Evolutionary conservation across 1,140 invertebrate species (phyloP).

Genomic region (Diorhabda carinulata): DNA sequence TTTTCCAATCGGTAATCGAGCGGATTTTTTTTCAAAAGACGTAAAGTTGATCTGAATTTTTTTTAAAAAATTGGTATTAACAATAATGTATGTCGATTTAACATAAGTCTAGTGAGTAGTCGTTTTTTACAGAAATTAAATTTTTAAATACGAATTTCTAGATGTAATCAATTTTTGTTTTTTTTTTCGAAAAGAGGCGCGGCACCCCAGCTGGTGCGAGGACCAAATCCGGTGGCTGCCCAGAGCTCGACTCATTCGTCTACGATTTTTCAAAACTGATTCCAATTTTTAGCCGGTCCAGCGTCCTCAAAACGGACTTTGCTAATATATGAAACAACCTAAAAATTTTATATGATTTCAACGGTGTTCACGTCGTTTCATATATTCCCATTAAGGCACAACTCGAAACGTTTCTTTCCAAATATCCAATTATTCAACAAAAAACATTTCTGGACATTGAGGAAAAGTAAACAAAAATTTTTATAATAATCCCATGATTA

Average conservation of each 20-base stretch:
- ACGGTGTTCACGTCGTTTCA: no score
- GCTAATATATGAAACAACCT: no score
- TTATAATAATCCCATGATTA: no score
- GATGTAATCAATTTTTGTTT: conserved; percentile 31
- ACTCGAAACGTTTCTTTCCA: no score
- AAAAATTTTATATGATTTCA: no score
- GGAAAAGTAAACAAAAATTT: no score
- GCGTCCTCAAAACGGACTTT: conserved; percentile 23
- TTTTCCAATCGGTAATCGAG: no score
- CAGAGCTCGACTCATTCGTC: conserved; percentile 42
- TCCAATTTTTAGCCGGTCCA: conserved; percentile 25
- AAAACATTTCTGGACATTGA: no score
- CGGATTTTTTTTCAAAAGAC: no score
- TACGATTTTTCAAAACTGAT: conserved; percentile 13
- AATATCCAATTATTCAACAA: no score
- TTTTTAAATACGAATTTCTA: conserved; percentile 35
- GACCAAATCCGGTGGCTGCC: conserved; percentile 45
- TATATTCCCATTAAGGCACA: no score
- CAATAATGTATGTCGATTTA: conserved; percentile 37
- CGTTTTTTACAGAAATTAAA: conserved; percentile 39
- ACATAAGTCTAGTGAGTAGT: conserved; percentile 44
- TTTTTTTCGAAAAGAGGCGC: conserved; percentile 34
- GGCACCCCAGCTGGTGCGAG: conserved; percentile 47
- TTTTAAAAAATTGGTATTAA: conserved; percentile 25
- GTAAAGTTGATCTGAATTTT: conserved; percentile 8